phyloP scores from a whole-genome alignment of 2,113 vertebrate species.

The Mustela nigripes region DNA sequence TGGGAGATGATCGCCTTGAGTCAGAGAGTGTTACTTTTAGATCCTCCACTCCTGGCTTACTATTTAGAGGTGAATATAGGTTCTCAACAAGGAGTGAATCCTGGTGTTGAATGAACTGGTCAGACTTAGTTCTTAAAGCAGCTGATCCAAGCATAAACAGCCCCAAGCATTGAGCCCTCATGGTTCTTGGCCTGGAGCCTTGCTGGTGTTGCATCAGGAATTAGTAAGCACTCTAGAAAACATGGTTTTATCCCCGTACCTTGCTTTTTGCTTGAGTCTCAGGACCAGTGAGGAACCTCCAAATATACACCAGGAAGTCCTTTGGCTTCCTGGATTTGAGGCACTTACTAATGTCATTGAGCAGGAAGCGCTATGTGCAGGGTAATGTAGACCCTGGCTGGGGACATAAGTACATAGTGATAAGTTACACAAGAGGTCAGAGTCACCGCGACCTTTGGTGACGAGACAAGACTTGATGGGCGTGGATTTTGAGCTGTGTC shows the following conservation, averaged over 20 bases:
- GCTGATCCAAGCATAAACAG: neutral
- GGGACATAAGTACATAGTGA: neutral
- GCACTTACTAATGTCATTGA: neutral
- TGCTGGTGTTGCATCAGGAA: neutral
- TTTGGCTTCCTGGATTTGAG: neutral
- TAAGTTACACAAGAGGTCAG: neutral
- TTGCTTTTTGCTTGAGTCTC: slow-evolving; percentile 33
- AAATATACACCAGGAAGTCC: neutral
- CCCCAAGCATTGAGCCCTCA: neutral
- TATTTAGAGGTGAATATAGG: neutral
- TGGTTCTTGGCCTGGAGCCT: neutral
- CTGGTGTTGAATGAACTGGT: neutral
- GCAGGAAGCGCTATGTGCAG: neutral
- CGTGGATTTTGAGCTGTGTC: neutral
- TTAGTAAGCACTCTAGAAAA: neutral
- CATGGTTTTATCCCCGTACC: neutral
- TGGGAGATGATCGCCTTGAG: neutral
- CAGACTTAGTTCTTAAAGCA: neutral
- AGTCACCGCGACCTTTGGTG: neutral
- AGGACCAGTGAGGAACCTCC: neutral
- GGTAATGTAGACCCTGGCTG: neutral
- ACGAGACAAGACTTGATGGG: neutral
- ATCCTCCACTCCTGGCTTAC: neutral
- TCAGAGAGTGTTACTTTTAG: neutral
- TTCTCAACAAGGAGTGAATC: neutral